Evolutionary conservation across 2,113 vertebrate genomes (phyloP).

Genomic region (Hydrochoerus hydrochaeris): DNA sequence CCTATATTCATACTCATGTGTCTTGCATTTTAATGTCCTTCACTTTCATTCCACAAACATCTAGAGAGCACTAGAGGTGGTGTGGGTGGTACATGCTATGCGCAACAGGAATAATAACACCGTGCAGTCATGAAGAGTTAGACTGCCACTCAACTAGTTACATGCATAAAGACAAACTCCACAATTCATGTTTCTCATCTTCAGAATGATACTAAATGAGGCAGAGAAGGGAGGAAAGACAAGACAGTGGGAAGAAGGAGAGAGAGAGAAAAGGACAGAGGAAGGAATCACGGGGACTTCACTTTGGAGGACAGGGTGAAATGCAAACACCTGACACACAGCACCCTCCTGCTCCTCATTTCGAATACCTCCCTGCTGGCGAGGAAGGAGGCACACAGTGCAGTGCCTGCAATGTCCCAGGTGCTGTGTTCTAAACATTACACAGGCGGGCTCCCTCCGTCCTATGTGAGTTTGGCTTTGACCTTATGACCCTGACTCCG

Average conservation of each 20-base stretch:
- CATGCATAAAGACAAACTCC: neutral
- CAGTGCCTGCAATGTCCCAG: neutral
- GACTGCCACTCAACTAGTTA: neutral
- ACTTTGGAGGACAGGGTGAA: neutral
- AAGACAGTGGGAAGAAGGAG: neutral
- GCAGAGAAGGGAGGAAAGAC: neutral
- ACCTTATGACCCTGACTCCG: neutral
- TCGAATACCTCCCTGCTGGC: neutral
- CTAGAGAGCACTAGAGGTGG: neutral
- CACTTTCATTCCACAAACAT: conserved; percentile 3
- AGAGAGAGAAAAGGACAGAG: neutral
- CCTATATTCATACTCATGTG: neutral
- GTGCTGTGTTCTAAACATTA: neutral
- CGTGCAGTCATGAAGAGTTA: neutral
- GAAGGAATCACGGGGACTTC: neutral
- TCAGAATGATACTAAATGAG: neutral
- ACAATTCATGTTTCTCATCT: neutral
- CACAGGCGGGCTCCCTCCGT: neutral
- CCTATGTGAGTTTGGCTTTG: neutral
- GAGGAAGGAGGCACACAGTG: neutral
- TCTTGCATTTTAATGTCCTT: neutral
- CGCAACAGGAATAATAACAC: neutral
- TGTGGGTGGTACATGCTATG: too few species aligned
- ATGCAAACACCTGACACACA: neutral
- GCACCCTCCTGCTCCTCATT: neutral